Base-by-base conservation (phyloP, 2,113 vertebrate species). In the Dipodomys ordii region DNA sequence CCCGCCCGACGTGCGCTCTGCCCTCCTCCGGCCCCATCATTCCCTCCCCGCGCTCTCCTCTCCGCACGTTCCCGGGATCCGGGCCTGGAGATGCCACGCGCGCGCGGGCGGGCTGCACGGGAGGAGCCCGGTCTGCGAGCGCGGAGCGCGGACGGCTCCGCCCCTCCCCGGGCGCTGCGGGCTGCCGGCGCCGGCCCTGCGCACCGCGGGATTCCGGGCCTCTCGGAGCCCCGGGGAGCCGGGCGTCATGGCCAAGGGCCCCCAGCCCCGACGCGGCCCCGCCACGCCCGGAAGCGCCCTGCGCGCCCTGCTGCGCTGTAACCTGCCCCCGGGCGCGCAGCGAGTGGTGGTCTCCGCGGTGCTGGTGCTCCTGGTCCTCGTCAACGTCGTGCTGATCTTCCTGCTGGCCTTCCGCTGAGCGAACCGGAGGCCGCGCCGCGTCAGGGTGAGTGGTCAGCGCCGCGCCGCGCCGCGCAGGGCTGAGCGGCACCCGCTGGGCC, bases 301-400 rank as follows among this genome's bases (percentile, higher is more conserved):
- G 78, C 99, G 98, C 95, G 98, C 99, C 53, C 96, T 99, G 97
- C 98, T 99, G 90, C 98, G 99, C 97, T 99, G 99, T 98, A 99
- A 99, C 98, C 98, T 99, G 96, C 99, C 99, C 93, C 99, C 99
- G 0, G 99, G 99, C 92, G 99, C 99, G 11, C 99, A 99, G 98
- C 98, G 99, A 87, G 98, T 99, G 88, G 99, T 99, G 97, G 99
- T 99, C 94, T 99, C 99, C 96, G 95, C 99, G 91, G 99, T 99
- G 98, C 99, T 99, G 98, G 99, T 99, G 97, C 97, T 99, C 96
- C 99, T 99, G 93, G 99, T 99, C 98, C 97, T 99, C 98, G 99
- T 99, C 98, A 99, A 99, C 71, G 99, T 99, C 95, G 99, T 99
- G 97, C 99, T 99, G 85, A 99, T 99, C 98, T 99, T 99, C 98